These are phyloP conservation scores for Xerus inauris DNA, from an alignment of 2,113 vertebrate genomes.

Conservation along the genomic window DNA sequence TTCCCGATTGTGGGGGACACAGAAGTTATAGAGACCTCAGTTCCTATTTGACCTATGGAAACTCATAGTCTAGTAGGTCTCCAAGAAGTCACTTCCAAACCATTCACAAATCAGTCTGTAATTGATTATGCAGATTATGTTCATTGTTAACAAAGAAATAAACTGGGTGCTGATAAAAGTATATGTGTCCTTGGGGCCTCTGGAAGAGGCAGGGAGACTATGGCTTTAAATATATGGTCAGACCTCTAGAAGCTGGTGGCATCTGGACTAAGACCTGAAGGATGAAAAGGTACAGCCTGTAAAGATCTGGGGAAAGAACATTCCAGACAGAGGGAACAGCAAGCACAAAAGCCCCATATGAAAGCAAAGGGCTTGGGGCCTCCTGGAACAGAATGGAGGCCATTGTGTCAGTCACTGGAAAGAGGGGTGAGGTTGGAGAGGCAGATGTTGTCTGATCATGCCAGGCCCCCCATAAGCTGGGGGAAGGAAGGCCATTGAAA, in stretches of 20 bases:
- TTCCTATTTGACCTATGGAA: conserved; percentile 1
- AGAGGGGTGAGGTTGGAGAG: neutral
- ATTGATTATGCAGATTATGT: neutral
- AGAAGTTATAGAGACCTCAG: neutral
- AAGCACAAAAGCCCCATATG: neutral
- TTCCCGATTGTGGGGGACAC: neutral
- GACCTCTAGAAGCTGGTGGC: neutral
- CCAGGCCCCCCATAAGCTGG: neutral
- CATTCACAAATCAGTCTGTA: neutral
- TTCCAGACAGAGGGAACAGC: neutral
- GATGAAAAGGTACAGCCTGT: neutral
- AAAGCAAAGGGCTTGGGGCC: neutral
- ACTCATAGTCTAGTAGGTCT: neutral
- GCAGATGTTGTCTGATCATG: neutral
- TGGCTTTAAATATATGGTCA: neutral
- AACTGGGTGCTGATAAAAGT: neutral
- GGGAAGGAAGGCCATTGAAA: neutral
- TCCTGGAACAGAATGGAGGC: neutral
- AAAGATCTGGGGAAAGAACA: conserved; percentile 13
- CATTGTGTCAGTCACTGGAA: neutral
- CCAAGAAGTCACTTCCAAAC: conserved; percentile 13
- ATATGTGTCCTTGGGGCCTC: neutral
- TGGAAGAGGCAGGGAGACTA: neutral
- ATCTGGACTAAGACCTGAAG: conserved; percentile 27
- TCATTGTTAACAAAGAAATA: neutral